Percentiles rank a stretch among this genome's conserved stretches.
phyloP scores from a whole-genome alignment of 2,113 vertebrate species.

The Thamnaconus septentrionalis region DNA sequence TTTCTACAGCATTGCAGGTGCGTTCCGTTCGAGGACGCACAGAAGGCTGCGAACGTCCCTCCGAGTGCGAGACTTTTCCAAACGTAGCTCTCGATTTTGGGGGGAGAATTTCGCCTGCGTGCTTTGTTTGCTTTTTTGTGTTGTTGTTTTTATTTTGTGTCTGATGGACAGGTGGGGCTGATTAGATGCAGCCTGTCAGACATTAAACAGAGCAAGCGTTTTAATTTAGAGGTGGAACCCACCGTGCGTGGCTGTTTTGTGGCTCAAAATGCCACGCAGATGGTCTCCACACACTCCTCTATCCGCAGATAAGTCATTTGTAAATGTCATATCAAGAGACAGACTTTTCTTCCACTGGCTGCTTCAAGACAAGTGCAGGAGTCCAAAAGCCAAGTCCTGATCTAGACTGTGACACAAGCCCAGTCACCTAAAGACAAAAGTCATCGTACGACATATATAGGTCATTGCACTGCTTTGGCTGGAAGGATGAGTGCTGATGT shows the following conservation, averaged over 20 bases:
- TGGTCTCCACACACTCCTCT: constrained; percentile 15
- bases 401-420: too few species aligned
- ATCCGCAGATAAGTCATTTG: constrained; percentile 1
- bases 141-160: neutral
- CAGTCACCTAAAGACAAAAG: too few species aligned
- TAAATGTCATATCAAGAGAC: constrained; percentile 44
- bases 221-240: neutral
- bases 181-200: constrained; percentile 22
- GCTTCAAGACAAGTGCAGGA: neutral
- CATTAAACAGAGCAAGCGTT: constrained; percentile 9
- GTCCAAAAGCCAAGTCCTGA: too few species aligned
- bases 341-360: constrained; percentile 40
- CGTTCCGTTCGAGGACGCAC: neutral
- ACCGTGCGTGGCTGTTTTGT: neutral
- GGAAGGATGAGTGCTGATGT: too few species aligned
- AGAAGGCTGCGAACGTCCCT: too few species aligned
- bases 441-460: too few species aligned
- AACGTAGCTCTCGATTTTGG: too few species aligned
- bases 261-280: constrained; percentile 40
- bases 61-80: too few species aligned
- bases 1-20: constrained; percentile 59
- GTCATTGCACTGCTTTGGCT: too few species aligned
- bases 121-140: neutral
- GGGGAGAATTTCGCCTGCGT: too few species aligned
- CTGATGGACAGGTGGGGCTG: neutral